Conservation (phyloP, 1,140 invertebrate species). For the Drosophila cardini region DNA sequence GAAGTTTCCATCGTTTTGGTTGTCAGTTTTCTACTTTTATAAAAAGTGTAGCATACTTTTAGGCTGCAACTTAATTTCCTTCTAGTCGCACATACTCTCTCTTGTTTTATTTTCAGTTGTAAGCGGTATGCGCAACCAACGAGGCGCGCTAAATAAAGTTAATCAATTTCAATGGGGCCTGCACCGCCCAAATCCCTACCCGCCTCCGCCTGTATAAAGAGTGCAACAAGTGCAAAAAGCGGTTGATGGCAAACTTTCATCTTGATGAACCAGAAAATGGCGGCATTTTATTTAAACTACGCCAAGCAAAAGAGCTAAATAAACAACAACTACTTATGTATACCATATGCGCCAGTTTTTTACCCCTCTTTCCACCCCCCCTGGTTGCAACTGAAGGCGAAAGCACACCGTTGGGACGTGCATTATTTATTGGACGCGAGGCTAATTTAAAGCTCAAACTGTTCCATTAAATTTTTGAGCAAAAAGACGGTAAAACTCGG, state of each 20-base stretch:
- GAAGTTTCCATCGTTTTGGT: not conserved
- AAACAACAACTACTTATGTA: not conserved
- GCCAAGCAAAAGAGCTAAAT: slow-evolving; percentile 26
- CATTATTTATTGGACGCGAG: slow-evolving; percentile 63
- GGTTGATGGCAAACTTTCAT: slow-evolving; percentile 11
- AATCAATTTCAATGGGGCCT: slow-evolving; percentile 74
- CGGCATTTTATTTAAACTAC: slow-evolving; percentile 41
- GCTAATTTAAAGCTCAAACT: slow-evolving; percentile 47
- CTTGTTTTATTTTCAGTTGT: not conserved
- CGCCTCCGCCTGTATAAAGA: slow-evolving; percentile 15
- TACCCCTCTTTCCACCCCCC: not conserved
- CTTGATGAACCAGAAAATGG: slow-evolving; percentile 43
- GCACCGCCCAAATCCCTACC: too few species aligned
- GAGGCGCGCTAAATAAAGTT: slow-evolving; percentile 62
- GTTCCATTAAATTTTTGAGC: slow-evolving; percentile 15
- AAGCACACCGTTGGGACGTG: slow-evolving; percentile 65
- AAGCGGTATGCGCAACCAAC: slow-evolving; percentile 31
- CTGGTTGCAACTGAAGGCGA: slow-evolving; percentile 21
- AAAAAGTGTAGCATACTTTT: not conserved
- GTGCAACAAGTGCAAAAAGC: slow-evolving; percentile 70
- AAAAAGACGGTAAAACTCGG: slow-evolving; percentile 14
- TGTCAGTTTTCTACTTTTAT: not conserved
- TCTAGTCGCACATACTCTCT: not conserved
- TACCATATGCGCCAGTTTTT: slow-evolving; percentile 13
- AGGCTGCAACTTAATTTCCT: not conserved